Base-by-base conservation (phyloP, 2,888 invertebrate species). In the Drosophila greeni region DNA sequence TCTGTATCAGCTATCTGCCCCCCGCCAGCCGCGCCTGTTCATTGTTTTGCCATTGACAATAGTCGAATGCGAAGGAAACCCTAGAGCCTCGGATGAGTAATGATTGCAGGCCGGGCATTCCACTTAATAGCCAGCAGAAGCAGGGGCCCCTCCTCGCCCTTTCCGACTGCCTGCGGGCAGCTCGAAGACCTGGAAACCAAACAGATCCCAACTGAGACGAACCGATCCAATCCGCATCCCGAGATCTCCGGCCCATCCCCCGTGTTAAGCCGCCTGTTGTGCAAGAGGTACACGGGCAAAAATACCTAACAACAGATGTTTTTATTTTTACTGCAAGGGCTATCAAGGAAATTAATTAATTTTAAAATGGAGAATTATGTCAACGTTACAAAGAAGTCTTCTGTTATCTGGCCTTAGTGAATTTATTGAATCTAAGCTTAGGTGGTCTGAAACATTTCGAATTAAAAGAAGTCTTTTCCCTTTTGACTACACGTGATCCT, bases 41-140 rank as follows among this genome's bases (percentile, higher is more conserved):
- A 81, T 79, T 76, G 83, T 82, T 67, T 79, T 52, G 55, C 71
- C 71, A 73, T 76, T 81, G 81, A 81, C 76, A 76, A 81, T 71
- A 74, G 56, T 60, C 52, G 61, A 53, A 52, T 52, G 52, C 52
- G 61, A 70, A 48, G 70, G 42, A 67, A 68, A 40, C 70, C 52
- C 65, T 54, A 52, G 70, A 67, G 80, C 60, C 62, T 71, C 75
- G 68, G 82, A 79, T 79, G 79, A 79, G 76, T 79, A 84, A 79
- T 79, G 79, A 84, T 82, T 82, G 74, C 58, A 76, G 84, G 76
- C 69, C 66, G 51, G 76, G 69, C 79, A 60, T 70, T 71, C 54
- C 82, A 72, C 77, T 72, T 78, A 82, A 78, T 74, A 73, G 70
- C 68, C 64, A 33, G 52, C 45, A 47, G 45, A 18, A 47, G 45